These are phyloP conservation scores for Amblyjoppa proteus DNA, from an alignment of 2,888 invertebrate genomes.

Conservation along the genomic window DNA sequence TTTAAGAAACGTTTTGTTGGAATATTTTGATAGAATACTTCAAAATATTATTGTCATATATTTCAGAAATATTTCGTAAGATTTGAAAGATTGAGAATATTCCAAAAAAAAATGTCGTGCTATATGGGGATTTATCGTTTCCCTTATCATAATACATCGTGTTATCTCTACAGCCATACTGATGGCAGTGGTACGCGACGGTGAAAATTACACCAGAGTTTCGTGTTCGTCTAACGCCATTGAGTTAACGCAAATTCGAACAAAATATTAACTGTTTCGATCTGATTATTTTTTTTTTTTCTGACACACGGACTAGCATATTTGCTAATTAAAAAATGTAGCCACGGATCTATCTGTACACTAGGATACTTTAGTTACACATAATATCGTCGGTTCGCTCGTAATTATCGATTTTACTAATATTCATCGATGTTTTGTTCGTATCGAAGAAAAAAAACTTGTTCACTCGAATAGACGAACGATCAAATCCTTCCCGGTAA, in stretches of 20 bases:
- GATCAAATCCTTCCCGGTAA: conserved; percentile 11
- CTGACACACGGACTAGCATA: conserved; percentile 21
- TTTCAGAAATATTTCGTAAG: no score
- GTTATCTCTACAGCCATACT: conserved; percentile 26
- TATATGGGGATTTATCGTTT: conserved; percentile 27
- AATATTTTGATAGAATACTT: no score
- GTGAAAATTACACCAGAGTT: conserved; percentile 6
- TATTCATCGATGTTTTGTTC: conserved; percentile 2
- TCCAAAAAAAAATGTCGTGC: no score
- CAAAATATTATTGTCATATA: no score
- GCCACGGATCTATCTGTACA: conserved; percentile 60
- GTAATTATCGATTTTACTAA: neutral
- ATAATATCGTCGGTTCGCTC: neutral
- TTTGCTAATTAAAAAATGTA: conserved; percentile 18
- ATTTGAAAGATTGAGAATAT: no score
- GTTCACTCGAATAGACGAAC: neutral
- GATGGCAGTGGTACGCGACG: conserved; percentile 33
- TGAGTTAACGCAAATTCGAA: conserved; percentile 14
- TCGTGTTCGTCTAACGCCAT: neutral
- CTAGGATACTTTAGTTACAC: conserved; percentile 64
- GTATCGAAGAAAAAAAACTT: neutral
- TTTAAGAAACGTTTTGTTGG: no score
- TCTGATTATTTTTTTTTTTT: conserved; percentile 33
- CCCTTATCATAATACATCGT: conserved; percentile 26
- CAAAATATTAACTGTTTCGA: conserved; percentile 41